Percentiles rank a stretch among this genome's conserved stretches.
These are phyloP conservation scores for Temnothorax rugatulus DNA, from an alignment of 2,888 invertebrate species.

Conservation along the genomic window DNA sequence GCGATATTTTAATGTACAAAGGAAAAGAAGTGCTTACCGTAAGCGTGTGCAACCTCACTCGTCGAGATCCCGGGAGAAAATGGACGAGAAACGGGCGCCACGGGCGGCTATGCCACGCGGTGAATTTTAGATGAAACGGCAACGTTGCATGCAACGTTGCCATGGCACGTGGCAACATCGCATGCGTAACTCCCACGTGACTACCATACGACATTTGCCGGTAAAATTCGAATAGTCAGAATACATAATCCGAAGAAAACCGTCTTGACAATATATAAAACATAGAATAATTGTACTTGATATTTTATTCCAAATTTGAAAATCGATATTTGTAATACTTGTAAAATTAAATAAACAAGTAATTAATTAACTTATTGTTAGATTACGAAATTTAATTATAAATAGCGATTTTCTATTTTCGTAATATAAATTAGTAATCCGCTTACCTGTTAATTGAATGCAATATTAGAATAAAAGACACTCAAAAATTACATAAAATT, in stretches of 20 bases:
- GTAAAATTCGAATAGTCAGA: background rate
- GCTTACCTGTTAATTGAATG: background rate
- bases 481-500: background rate
- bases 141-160: slow-evolving; percentile 2
- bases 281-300: background rate
- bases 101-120: no score
- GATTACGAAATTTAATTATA: background rate
- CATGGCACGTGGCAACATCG: background rate
- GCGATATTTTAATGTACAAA: background rate
- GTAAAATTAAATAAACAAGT: background rate
- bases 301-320: background rate
- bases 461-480: background rate
- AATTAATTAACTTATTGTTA: background rate
- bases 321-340: background rate
- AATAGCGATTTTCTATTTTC: background rate
- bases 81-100: slow-evolving; percentile 64
- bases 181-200: background rate
- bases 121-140: background rate
- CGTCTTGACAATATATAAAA: background rate
- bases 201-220: background rate
- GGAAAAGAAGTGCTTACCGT: background rate
- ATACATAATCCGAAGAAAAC: background rate
- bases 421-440: background rate
- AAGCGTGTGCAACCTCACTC: slow-evolving; percentile 31
- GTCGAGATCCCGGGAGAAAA: slow-evolving; percentile 66